Base-by-base conservation (phyloP, 2,113 vertebrate species). In the Rhinolophus ferrumequinum region DNA sequence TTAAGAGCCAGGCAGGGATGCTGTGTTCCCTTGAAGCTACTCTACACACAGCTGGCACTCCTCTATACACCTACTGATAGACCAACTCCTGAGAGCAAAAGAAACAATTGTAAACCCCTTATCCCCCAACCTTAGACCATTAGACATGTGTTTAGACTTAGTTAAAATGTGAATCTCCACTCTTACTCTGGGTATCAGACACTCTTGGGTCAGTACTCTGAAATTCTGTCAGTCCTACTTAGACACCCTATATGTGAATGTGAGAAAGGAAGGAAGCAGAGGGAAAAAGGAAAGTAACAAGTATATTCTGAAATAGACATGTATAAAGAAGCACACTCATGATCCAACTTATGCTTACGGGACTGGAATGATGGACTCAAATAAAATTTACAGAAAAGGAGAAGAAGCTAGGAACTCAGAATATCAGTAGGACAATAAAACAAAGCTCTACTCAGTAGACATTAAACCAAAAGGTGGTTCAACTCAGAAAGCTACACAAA, bases 351-450 rank as follows among this genome's bases (percentile, higher is more conserved):
- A 89, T 47, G 19, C 38, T 66, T 70, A 83, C n/a, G n/a, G 41
- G n/a, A 88, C 22, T 94, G n/a, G 44, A 85, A 94, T 76, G 24
- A 92, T 50, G 24, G n/a, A 86, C 41, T 92, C 60, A 93, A 93
- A 81, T 90, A 86, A 90, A 92, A 90, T 86, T 44, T 58, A 88
- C 1, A 84, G 33, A 47, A 75, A 41, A 83, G 38, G 41, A 76
- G 24, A 73, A 85, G 24, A 73, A 85, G 41, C n/a, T 56, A 91
- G 24, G 50, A 92, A 82, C 35, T 89, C 80, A 95, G 52, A 83
- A 5, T 47, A 58, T 24, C n/a, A 44, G 4, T 15, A 77, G 52
- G 19, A 94, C 80, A 18, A 64, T 92, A n/a, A 95, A 81, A 62
- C 41, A 81, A 92, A 80, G 18, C n/a, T 50, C 72, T 14, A 88